Evolutionary conservation across 30 jellyfish, hydroid and myxozoan genomes (phyloP), one percentile per base, ranked within the genome.

Genomic region (Hydractinia echinata): DNA sequence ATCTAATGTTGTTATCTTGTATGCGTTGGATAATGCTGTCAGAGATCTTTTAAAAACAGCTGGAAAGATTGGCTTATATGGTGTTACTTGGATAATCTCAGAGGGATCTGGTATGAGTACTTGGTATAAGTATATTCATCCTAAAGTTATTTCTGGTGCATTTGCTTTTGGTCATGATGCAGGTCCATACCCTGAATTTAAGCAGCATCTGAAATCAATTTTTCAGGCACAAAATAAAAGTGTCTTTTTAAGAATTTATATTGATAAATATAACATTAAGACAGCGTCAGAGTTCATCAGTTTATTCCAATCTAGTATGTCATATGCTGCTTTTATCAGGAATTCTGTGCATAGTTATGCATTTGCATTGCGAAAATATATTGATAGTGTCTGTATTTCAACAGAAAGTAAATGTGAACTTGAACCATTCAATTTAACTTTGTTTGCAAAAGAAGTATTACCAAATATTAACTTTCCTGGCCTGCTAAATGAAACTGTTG

Each of bases 91-190:
- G 93, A 66, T 89, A 6, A 73, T 77, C 5, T 85, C 97, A 6
- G 97, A 89, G 70, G 79, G 79, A 39, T 79, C 93, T 93, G 71
- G 87, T 64, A 83, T 84, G 16, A 87, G 82, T 44, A 54, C 68
- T 4, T 55, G 88, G 73, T 49, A 81, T 11, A 67, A 71, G 15
- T 8, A 71, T 8, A 71, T 71, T 71, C 18, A 71, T 50, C 81
- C 55, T 8, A 71, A 50, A 19, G 81, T 71, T 8, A 50, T 71
- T 5, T 19, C 30, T 5, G 81, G 81, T 52, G 39, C 53, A 30
- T 71, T 71, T 60, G 51, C 81, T 15, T 30, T 50, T 19, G 61
- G 39, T 9, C 60, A 30, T 30, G 30, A n/a, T 50, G 71, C 81
- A 8, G 81, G 81, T 6, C 61, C 30, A n/a, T 71, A 71, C 61